Conservation (phyloP, 2,888 invertebrate genomes). For the Pristionchus fissidentatus region DNA sequence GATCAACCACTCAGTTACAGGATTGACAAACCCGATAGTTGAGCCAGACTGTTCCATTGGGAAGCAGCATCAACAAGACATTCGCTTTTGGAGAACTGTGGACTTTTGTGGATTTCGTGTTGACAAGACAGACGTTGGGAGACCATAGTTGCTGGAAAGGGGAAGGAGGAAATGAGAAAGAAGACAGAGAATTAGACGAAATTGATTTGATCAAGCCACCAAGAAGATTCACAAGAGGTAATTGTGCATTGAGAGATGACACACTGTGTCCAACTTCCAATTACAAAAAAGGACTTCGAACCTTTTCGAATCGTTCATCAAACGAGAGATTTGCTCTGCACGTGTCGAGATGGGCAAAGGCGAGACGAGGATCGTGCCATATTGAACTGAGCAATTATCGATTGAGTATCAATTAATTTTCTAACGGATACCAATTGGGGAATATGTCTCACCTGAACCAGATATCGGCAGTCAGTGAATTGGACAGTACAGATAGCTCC, state of each 20-base stretch:
- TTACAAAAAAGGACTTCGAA: slow-evolving; percentile 40
- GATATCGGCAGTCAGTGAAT: slow-evolving; percentile 72
- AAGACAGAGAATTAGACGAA: no score
- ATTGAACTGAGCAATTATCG: slow-evolving; percentile 58
- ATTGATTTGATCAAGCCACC: background rate
- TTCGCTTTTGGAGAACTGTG: slow-evolving; percentile 72
- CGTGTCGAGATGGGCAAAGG: slow-evolving; percentile 66
- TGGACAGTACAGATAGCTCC: slow-evolving; percentile 71
- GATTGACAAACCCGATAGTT: slow-evolving; percentile 68
- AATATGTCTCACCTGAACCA: slow-evolving; percentile 66
- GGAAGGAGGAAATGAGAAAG: background rate
- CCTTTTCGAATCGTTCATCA: slow-evolving; percentile 72
- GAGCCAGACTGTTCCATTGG: slow-evolving; percentile 73
- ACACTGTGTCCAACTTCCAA: background rate
- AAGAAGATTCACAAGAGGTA: background rate
- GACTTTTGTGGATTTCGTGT: slow-evolving; percentile 67
- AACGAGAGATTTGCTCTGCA: slow-evolving; percentile 71
- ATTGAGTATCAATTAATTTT: background rate
- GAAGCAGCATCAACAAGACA: slow-evolving; percentile 71
- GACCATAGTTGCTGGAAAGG: slow-evolving; percentile 62
- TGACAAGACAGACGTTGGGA: slow-evolving; percentile 73
- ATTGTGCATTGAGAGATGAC: background rate
- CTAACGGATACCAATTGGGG: background rate
- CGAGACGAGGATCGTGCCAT: slow-evolving; percentile 71
- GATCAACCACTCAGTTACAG: slow-evolving; percentile 6